Evolutionary conservation across 1,140 invertebrate genomes (phyloP).

Genomic region (Lordiphosa collinella): DNA sequence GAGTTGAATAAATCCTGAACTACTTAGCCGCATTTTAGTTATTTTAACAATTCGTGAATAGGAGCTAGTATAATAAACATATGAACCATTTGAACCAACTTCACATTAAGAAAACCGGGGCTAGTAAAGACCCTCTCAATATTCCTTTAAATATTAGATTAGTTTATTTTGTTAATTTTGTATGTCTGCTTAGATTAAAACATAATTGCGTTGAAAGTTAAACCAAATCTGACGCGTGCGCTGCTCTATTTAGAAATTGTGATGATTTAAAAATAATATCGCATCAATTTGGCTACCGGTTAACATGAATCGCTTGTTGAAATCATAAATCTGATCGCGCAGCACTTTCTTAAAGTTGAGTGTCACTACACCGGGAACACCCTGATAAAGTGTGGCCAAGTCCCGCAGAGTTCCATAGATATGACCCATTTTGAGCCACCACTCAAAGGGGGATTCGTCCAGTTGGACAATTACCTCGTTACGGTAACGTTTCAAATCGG

Average conservation of each 20-base stretch:
- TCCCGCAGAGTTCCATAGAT: conserved; percentile 67
- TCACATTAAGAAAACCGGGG: no score
- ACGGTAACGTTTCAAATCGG: conserved; percentile 69
- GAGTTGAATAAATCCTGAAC: no score
- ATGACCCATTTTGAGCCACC: conserved; percentile 70
- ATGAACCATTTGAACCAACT: no score
- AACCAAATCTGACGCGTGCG: neutral
- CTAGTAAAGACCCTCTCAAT: no score
- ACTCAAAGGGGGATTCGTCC: conserved; percentile 68
- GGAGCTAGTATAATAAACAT: no score
- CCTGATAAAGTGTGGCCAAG: conserved; percentile 61
- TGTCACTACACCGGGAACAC: conserved; percentile 71
- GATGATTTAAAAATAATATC: conserved; percentile 68
- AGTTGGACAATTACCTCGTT: conserved; percentile 67
- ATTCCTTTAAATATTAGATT: conserved; percentile 1
- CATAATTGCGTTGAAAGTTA: conserved; percentile 10
- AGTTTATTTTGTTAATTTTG: neutral
- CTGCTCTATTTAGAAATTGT: conserved; percentile 26
- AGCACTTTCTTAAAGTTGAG: conserved; percentile 67
- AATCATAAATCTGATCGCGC: conserved; percentile 67
- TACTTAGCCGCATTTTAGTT: no score
- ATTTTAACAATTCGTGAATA: no score
- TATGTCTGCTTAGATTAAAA: conserved; percentile 1
- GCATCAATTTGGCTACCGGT: conserved; percentile 69
- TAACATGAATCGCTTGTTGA: conserved; percentile 66